These are phyloP conservation scores for Zygogramma bicolorata DNA, from an alignment of 2,888 invertebrate species.

Conservation along the genomic window DNA sequence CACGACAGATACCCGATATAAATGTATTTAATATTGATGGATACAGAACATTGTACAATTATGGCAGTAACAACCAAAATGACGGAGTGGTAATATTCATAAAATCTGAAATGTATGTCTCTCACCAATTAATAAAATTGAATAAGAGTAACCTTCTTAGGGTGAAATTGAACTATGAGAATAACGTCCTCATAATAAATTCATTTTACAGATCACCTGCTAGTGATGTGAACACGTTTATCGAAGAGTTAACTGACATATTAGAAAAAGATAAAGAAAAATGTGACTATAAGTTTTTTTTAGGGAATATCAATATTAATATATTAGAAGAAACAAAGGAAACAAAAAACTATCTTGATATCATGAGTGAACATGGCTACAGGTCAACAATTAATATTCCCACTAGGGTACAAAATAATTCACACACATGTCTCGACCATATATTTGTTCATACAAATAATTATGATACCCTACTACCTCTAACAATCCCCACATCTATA, in stretches of 20 bases:
- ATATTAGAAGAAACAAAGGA: not conserved
- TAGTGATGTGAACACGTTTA: not conserved
- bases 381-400: not conserved
- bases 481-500: not conserved
- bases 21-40: slow-evolving; percentile 1
- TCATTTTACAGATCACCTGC: slow-evolving; percentile 17
- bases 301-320: not conserved
- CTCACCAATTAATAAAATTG: slow-evolving; percentile 3
- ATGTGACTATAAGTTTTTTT: not conserved
- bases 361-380: not conserved
- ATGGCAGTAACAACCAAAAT: slow-evolving; percentile 3
- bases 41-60: slow-evolving; percentile 8
- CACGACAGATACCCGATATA: slow-evolving; percentile 1
- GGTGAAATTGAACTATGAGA: not conserved
- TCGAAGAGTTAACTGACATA: not conserved
- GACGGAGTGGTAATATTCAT: slow-evolving; percentile 9
- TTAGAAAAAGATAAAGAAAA: not conserved
- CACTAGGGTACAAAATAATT: not conserved
- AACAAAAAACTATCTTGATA: not conserved
- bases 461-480: not conserved
- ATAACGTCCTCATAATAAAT: slow-evolving; percentile 2
- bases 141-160: slow-evolving; percentile 2
- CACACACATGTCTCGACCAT: not conserved
- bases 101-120: slow-evolving; percentile 6
- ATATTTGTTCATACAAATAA: not conserved